phyloP scores from a whole-genome alignment of 1,140 invertebrate species.

The Drosophila sturtevanti region DNA sequence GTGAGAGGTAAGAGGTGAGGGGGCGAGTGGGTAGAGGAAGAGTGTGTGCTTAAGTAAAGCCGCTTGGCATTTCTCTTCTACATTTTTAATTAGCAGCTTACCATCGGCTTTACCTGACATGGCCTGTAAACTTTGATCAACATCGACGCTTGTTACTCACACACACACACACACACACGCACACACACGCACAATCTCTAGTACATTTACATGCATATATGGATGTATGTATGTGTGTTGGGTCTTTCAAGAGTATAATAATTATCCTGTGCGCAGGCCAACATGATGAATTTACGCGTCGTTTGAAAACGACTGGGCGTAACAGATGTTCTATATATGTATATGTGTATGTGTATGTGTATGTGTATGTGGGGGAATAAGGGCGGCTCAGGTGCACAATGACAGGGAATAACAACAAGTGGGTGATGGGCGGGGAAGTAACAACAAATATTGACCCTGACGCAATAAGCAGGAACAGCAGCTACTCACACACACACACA shows the following conservation, averaged over 20 bases:
- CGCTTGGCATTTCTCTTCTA: constrained; percentile 23
- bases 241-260: constrained; percentile 51
- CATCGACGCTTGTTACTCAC: not conserved
- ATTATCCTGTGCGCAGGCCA: constrained; percentile 50
- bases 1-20: too few species aligned
- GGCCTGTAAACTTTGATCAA: constrained; percentile 22
- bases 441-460: constrained; percentile 73
- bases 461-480: constrained; percentile 59
- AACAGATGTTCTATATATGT: constrained; percentile 20
- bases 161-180: constrained; percentile 5
- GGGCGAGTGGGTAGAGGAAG: not conserved
- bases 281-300: constrained; percentile 65
- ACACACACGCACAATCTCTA: not conserved
- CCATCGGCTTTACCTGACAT: constrained; percentile 25
- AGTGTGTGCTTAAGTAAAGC: not conserved
- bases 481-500: not conserved
- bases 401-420: not conserved
- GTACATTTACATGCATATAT: too few species aligned
- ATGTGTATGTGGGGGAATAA: constrained; percentile 6
- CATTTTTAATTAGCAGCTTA: constrained; percentile 43
- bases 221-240: not conserved
- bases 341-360: not conserved
- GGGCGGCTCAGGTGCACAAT: not conserved
- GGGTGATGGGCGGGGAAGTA: constrained; percentile 24
- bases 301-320: constrained; percentile 41